Percentiles rank a stretch among this genome's conserved stretches.
These are phyloP conservation scores for Meteorus colon DNA, from an alignment of 2,888 invertebrate species.

Conservation along the genomic window DNA sequence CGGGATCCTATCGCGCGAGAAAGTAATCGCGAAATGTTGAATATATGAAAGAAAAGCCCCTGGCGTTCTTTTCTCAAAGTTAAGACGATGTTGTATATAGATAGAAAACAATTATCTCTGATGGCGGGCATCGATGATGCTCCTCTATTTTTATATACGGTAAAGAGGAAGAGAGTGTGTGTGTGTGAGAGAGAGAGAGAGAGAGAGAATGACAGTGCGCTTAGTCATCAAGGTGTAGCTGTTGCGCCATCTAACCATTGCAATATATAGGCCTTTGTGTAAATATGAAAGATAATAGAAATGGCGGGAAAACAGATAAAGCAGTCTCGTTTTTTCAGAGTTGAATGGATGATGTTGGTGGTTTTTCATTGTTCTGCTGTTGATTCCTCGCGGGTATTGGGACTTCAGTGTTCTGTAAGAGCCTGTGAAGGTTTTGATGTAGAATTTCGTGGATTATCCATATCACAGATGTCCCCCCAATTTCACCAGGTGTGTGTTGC, in stretches of 20 bases:
- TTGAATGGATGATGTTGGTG: too few species aligned
- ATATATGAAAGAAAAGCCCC: constrained; percentile 47
- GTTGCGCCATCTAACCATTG: background rate
- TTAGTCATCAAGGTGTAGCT: background rate
- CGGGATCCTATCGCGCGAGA: constrained; percentile 63
- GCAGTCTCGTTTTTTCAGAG: background rate
- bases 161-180: constrained; percentile 2
- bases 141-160: constrained; percentile 12
- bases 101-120: constrained; percentile 50
- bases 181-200: too few species aligned
- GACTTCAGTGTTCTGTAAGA: too few species aligned
- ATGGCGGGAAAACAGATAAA: background rate
- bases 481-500: too few species aligned
- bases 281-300: background rate
- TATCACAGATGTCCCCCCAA: too few species aligned
- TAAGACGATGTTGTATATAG: constrained; percentile 46
- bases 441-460: too few species aligned
- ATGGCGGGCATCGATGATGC: constrained; percentile 44
- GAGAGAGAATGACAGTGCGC: background rate
- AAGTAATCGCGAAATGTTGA: constrained; percentile 52
- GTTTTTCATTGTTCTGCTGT: too few species aligned
- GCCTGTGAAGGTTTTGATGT: too few species aligned
- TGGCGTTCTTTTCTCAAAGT: constrained; percentile 42
- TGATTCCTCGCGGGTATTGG: too few species aligned
- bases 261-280: background rate